phyloP scores from a whole-genome alignment of 2,113 vertebrate genomes.

The Thunnus maccoyii region DNA sequence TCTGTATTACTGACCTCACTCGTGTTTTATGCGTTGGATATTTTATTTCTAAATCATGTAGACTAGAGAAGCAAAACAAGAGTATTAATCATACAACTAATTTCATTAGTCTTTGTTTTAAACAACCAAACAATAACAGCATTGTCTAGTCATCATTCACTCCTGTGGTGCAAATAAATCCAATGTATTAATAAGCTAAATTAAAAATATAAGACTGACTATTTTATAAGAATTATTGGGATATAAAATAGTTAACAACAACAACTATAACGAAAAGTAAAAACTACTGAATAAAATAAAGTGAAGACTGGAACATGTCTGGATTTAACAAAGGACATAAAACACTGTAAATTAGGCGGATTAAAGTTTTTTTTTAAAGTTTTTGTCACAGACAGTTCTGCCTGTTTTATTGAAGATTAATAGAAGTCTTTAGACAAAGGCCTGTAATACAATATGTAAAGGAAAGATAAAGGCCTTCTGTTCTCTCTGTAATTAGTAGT shows the following conservation, averaged over 20 bases:
- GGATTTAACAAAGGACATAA: neutral
- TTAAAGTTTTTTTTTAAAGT: slow-evolving; percentile 18
- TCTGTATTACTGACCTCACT: neutral
- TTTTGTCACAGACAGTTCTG: neutral
- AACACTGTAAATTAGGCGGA: neutral
- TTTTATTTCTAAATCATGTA: neutral
- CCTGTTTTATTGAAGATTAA: slow-evolving; percentile 13
- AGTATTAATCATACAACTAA: neutral
- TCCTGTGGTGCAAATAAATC: neutral
- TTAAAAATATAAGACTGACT: neutral
- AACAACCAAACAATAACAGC: neutral
- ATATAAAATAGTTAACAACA: neutral
- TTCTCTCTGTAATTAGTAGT: slow-evolving; percentile 5
- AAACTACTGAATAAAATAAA: neutral
- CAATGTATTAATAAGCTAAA: neutral
- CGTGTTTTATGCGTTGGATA: neutral
- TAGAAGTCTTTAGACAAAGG: slow-evolving; percentile 9
- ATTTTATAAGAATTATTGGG: neutral
- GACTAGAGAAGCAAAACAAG: neutral
- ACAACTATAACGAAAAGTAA: neutral
- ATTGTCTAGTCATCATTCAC: neutral
- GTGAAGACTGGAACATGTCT: neutral
- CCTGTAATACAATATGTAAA: neutral
- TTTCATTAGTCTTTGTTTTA: neutral
- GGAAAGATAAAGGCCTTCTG: slow-evolving; percentile 11